Base-by-base conservation (phyloP, 2,888 invertebrate genomes). In the Teinopalpus imperialis region DNA sequence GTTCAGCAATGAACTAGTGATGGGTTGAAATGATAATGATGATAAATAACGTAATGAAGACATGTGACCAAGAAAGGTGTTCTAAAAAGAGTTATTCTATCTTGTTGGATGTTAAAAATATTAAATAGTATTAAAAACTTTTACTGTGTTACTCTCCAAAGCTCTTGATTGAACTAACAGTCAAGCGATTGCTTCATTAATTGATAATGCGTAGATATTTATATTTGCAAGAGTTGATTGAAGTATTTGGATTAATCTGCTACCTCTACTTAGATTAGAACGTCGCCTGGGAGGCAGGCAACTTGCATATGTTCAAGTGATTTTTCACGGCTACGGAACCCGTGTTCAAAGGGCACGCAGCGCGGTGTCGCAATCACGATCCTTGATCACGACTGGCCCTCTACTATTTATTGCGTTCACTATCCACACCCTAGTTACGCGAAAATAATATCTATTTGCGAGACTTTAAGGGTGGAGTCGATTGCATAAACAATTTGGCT, bases 241-340 rank as follows among this genome's bases (percentile, higher is more conserved):
- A n/a, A n/a, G n/a, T 52, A 44, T 45, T 54, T 36, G 39, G 23
- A 60, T 36, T 13, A 30, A 44, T 31, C 46, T 80, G 69, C 73
- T 63, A 63, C 61, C 74, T 48, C 54, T 79, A 73, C 74, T 24
- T 49, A 74, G 78, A 86, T 85, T 85, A 85, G 83, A 82, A 77
- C 75, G 77, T 83, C 63, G 66, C 69, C 41, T 18, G 56, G 65
- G 61, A 59, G 67, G 74, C 73, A 73, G 76, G 74, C 68, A 66
- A 60, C 76, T 81, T 83, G 85, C 87, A 88, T 57, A 59, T 85
- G 88, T 86, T 81, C 77, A 75, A 82, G 81, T 87, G 83, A 86
- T 87, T 87, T 87, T 88, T 88, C 88, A 88, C 87, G 82, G 87
- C 81, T 83, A 70, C 77, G 71, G 74, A 77, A 81, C 85, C 79